Conservation (phyloP, 2,113 vertebrate species). For the Ploceus nigricollis region DNA sequence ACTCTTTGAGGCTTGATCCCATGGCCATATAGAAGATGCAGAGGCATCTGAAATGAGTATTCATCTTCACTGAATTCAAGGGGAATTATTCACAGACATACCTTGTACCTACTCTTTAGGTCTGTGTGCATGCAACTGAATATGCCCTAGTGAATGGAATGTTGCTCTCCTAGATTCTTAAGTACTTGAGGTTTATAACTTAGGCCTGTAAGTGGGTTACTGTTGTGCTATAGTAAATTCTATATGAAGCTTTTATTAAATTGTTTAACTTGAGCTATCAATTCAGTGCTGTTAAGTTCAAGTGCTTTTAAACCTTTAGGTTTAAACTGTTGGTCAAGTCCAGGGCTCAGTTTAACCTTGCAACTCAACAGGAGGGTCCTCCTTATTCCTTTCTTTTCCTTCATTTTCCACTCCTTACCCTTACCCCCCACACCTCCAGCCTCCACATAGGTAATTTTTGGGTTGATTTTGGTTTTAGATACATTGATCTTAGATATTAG, state of each 20-base stretch:
- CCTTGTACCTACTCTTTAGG: not conserved
- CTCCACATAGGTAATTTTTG: fast-evolving
- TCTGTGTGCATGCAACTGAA: not conserved
- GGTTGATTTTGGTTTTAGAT: not conserved
- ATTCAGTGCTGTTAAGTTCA: not conserved
- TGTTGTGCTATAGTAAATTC: not conserved
- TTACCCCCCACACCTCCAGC: fast-evolving
- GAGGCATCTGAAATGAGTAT: not conserved
- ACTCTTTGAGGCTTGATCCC: fast-evolving
- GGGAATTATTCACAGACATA: not conserved
- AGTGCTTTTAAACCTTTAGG: not conserved
- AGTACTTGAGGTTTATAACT: not conserved
- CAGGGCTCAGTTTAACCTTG: not conserved
- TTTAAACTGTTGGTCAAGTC: not conserved
- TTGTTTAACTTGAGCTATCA: not conserved
- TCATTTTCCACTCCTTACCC: not conserved
- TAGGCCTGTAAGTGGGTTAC: not conserved
- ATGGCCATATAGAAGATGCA: not conserved
- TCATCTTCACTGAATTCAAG: not conserved
- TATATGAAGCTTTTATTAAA: not conserved
- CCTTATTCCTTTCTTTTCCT: not conserved
- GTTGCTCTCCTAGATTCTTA: not conserved
- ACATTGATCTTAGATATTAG: not conserved
- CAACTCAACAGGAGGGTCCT: not conserved
- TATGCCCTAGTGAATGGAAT: not conserved